Base-by-base conservation (phyloP, 1,140 invertebrate species). In the Pseudobourletiella spinata region DNA sequence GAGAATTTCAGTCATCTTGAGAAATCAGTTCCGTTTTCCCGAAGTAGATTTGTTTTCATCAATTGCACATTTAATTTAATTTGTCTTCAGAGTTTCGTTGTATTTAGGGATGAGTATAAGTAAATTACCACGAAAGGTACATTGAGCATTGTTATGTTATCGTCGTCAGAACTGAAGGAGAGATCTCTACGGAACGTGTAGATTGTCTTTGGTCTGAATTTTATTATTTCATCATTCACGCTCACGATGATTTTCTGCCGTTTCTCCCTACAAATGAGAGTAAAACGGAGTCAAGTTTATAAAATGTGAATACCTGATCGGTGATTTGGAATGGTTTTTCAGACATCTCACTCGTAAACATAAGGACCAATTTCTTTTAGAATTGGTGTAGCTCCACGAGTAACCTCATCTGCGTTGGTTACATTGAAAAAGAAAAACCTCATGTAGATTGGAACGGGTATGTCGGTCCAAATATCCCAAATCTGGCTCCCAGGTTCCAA, bases 311-410 rank as follows among this genome's bases (percentile, higher is more conserved):
- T 14, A 42, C 14, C n/a, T n/a, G n/a, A n/a, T n/a, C n/a, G n/a
- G n/a, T n/a, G n/a, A n/a, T n/a, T n/a, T n/a, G n/a, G n/a, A n/a
- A 39, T 39, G 8, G n/a, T 39, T 39, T 39, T 39, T 39, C 8
- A 39, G 8, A 39, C n/a, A 39, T 28, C 14, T 70, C 72, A 78
- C 76, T 74, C 75, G 67, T 79, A 81, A 18, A 77, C 77, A 65
- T 79, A 81, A 1, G 80, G 80, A 16, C 80, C 80, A n/a, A 73
- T 71, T 66, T 81, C 74, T 63, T 64, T 22, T 1, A 81, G 59
- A 26, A 55, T 71, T 1, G 79, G 78, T 57, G 75, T 79, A 6
- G 59, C 67, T 3, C 77, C 78, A 51, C 71, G 62, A 14, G 71
- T 8, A 15, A 80, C 72, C 56, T 77, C 76, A 0, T 73, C 63